These are phyloP conservation scores for Drosophila fungiperda DNA, from an alignment of 2,888 invertebrate species.

Conservation along the genomic window DNA sequence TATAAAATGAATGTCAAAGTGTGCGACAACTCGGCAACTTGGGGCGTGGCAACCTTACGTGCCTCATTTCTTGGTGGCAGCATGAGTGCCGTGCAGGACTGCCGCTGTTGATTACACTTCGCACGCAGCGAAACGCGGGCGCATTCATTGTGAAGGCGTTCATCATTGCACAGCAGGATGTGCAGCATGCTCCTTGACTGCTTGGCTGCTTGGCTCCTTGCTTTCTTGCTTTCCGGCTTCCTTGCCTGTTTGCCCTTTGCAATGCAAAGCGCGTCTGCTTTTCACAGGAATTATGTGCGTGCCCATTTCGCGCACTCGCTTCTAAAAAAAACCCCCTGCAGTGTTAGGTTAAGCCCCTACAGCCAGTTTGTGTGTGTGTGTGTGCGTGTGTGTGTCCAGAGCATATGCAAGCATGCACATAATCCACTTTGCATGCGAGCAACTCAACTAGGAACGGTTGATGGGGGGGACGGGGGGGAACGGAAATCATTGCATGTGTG, in stretches of 20 bases:
- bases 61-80: constrained; percentile 38
- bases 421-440: constrained; percentile 78
- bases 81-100: constrained; percentile 30
- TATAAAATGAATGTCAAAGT: constrained; percentile 70
- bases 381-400: constrained; percentile 4
- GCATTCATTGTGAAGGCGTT: constrained; percentile 59
- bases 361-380: background rate
- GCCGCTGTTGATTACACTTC: constrained; percentile 77
- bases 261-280: constrained; percentile 30
- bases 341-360: constrained; percentile 36
- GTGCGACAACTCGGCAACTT: constrained; percentile 29
- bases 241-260: constrained; percentile 22
- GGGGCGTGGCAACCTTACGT: constrained; percentile 47
- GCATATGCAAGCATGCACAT: constrained; percentile 61
- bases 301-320: constrained; percentile 46
- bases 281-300: constrained; percentile 73
- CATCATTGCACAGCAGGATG: constrained; percentile 58
- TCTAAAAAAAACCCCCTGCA: constrained; percentile 21
- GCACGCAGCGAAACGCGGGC: constrained; percentile 68
- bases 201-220: constrained; percentile 14
- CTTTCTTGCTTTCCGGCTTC: background rate
- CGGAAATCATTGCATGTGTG: constrained; percentile 62
- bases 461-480: constrained; percentile 17
- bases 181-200: constrained; percentile 34
- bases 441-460: constrained; percentile 28